phyloP scores from a whole-genome alignment of 2,888 invertebrate species.

The Amiota minor region DNA sequence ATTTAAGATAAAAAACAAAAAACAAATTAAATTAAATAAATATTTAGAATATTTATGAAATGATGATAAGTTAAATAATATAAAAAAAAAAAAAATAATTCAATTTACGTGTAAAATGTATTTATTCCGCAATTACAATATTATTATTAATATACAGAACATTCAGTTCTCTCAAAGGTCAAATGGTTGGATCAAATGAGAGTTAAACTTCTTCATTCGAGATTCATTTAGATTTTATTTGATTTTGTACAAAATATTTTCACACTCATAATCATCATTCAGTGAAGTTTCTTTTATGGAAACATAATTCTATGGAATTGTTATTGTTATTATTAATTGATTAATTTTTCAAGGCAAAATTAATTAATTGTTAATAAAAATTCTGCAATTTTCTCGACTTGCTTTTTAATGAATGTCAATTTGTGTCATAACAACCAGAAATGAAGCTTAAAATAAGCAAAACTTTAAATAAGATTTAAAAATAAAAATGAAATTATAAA shows the following conservation, averaged over 20 bases:
- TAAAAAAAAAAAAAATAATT: neutral
- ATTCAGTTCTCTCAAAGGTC: no score
- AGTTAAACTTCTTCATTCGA: no score
- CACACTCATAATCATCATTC: neutral
- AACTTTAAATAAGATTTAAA: no score
- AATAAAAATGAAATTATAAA: no score
- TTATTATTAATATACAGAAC: no score
- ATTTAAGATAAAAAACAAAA: neutral
- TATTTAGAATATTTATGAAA: neutral
- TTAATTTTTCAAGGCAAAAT: no score
- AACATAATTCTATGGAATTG: neutral
- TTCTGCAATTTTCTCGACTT: neutral
- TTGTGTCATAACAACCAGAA: neutral
- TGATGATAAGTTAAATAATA: no score
- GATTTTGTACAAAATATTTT: constrained; percentile 26
- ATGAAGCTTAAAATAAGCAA: no score
- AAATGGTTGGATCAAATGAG: no score
- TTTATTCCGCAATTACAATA: neutral
- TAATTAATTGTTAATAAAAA: neutral
- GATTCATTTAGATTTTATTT: constrained; percentile 2
- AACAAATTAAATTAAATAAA: constrained; percentile 1
- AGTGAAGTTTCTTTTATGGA: neutral
- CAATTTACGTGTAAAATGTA: constrained; percentile 9
- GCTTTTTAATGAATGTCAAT: constrained; percentile 2
- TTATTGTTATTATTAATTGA: neutral